Evolutionary conservation across 1,140 invertebrate species (phyloP).

Genomic region (Drosophila bocki): DNA sequence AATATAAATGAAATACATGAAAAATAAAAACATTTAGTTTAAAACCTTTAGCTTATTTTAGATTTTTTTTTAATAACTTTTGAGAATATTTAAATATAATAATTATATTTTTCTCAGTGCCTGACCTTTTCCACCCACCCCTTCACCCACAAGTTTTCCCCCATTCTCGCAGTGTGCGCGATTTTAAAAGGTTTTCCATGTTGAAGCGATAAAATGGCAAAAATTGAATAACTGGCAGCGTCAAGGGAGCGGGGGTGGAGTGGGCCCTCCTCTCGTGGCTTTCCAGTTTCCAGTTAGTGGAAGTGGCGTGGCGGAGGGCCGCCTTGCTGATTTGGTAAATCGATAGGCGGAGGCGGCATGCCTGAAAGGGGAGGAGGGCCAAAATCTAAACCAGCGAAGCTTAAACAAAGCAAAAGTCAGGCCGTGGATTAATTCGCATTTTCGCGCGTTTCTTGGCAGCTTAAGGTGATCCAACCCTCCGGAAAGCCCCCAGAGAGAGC

Average conservation of each 20-base stretch:
- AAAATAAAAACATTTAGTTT: background rate
- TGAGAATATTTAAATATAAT: too few relatives aligned
- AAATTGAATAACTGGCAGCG: conserved; percentile 75
- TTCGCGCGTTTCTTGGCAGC: conserved; percentile 75
- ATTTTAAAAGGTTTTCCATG: conserved; percentile 78
- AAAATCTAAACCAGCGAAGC: conserved; percentile 64
- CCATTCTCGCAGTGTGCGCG: conserved; percentile 43
- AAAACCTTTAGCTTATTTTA: background rate
- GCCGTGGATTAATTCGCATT: conserved; percentile 67
- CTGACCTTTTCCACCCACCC: background rate
- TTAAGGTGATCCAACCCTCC: conserved; percentile 15
- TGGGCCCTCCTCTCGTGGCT: conserved; percentile 6
- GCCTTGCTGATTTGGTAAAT: conserved; percentile 46
- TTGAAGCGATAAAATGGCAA: conserved; percentile 71
- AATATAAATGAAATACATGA: background rate
- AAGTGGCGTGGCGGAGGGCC: background rate
- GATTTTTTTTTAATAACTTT: background rate
- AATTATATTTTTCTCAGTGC: background rate
- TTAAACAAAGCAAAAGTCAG: conserved; percentile 56
- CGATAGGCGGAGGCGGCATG: conserved; percentile 18
- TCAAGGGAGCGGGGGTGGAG: conserved; percentile 18
- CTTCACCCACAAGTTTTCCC: background rate
- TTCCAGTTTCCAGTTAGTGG: conserved; percentile 1
- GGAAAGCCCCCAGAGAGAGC: background rate
- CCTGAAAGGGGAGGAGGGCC: background rate